phyloP scores from a whole-genome alignment of 2,888 invertebrate genomes.

The Lamellibrachia columna region DNA sequence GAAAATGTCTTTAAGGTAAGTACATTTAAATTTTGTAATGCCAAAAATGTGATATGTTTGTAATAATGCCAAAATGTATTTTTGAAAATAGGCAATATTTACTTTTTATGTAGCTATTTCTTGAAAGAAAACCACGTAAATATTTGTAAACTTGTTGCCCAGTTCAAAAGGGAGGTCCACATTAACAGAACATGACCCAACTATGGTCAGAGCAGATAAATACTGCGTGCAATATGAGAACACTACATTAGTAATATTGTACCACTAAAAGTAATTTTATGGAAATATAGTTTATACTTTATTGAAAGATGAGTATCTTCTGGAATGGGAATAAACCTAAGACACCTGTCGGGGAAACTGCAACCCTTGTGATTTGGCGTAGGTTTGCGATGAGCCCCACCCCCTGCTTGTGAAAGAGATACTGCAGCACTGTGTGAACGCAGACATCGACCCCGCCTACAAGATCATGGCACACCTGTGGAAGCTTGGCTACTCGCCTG shows the following conservation, averaged over 20 bases:
- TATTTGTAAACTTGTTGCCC: background rate
- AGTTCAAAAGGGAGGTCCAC: background rate
- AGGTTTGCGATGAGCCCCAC: slow-evolving; percentile 98
- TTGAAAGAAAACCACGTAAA: background rate
- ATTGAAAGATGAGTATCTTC: background rate
- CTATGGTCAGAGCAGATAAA: too few relatives aligned
- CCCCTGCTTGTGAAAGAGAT: slow-evolving; percentile 91
- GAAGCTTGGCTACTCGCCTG: slow-evolving; percentile 93
- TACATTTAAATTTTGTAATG: background rate
- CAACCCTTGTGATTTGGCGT: slow-evolving; percentile 27
- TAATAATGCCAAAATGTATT: background rate
- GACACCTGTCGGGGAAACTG: too few relatives aligned
- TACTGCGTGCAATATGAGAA: too few relatives aligned
- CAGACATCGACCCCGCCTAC: slow-evolving; percentile 86
- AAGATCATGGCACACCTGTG: slow-evolving; percentile 87
- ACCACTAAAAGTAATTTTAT: too few relatives aligned
- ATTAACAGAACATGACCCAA: too few relatives aligned
- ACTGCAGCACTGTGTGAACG: slow-evolving; percentile 83
- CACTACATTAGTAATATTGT: too few relatives aligned
- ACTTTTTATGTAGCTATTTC: background rate
- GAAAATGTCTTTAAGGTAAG: slow-evolving; percentile 91
- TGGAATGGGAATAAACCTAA: too few relatives aligned
- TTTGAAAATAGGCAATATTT: background rate
- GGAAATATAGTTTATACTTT: too few relatives aligned
- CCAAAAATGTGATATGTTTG: background rate